These are phyloP conservation scores for Gallinago jamesoni DNA, from an alignment of 2,113 vertebrate species.

Conservation along the genomic window DNA sequence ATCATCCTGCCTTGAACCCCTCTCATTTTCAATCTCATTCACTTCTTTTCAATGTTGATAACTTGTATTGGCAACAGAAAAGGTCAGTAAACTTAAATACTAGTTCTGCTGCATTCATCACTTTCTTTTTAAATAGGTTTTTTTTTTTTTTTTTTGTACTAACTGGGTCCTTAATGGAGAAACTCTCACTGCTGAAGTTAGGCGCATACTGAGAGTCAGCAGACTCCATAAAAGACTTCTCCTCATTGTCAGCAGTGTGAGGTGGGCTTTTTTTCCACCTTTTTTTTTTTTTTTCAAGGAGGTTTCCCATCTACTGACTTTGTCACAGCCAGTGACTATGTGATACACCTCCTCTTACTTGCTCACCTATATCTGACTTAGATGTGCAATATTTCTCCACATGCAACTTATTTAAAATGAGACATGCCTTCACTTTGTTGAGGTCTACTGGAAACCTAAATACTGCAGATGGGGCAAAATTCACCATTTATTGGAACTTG, in stretches of 20 bases:
- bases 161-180: background rate
- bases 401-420: background rate
- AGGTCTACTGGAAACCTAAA: background rate
- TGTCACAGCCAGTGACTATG: background rate
- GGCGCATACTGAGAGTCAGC: accelerated
- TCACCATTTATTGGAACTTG: background rate
- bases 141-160: background rate
- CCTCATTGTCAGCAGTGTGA: background rate
- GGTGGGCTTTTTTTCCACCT: accelerated
- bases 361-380: background rate
- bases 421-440: background rate
- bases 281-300: background rate
- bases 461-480: background rate
- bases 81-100: background rate
- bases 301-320: background rate
- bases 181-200: background rate
- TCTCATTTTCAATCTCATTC: background rate
- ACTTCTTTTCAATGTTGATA: background rate
- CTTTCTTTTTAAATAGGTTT: background rate
- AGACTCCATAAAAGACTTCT: background rate
- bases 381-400: background rate
- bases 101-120: background rate
- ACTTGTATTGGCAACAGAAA: background rate
- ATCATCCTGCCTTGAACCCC: background rate
- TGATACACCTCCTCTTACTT: background rate